phyloP scores from a whole-genome alignment of 1,140 invertebrate genomes.

The Lithobius niger region DNA sequence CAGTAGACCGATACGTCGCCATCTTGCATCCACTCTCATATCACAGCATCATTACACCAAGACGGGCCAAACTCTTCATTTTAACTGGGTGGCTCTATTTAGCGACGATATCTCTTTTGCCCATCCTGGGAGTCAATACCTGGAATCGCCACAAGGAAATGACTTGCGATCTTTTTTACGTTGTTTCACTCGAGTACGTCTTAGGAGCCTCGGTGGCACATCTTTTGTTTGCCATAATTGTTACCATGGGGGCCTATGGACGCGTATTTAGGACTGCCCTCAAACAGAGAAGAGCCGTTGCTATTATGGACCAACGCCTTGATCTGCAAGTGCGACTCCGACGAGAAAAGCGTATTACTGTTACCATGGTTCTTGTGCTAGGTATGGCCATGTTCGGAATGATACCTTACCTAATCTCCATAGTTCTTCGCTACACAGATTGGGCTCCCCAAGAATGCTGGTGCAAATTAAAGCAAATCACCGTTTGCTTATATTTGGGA shows the following conservation, averaged over 20 bases:
- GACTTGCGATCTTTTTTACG: constrained; percentile 20
- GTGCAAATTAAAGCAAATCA: constrained; percentile 11
- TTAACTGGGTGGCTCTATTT: too few relatives aligned
- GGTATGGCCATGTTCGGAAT: constrained; percentile 18
- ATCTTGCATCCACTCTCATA: constrained; percentile 16
- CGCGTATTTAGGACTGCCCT: constrained; percentile 18
- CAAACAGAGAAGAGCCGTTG: constrained; percentile 17
- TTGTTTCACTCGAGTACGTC: constrained; percentile 14
- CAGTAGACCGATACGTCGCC: constrained; percentile 17
- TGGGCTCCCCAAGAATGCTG: constrained; percentile 12
- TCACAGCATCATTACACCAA: constrained; percentile 11
- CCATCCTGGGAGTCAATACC: too few relatives aligned
- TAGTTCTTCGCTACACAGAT: constrained; percentile 16
- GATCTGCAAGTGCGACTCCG: constrained; percentile 10
- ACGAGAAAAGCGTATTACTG: constrained; percentile 16
- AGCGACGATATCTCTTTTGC: too few relatives aligned
- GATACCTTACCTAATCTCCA: constrained; percentile 17
- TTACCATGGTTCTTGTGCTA: constrained; percentile 20
- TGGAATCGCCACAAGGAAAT: too few relatives aligned
- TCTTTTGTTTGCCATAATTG: constrained; percentile 14
- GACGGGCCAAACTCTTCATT: constrained; percentile 10
- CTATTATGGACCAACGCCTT: too few relatives aligned
- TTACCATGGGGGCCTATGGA: constrained; percentile 16
- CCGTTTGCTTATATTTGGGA: constrained; percentile 20
- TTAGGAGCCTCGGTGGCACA: constrained; percentile 13